Conservation (phyloP, 2,113 vertebrate species). For the Anolis carolinensis region DNA sequence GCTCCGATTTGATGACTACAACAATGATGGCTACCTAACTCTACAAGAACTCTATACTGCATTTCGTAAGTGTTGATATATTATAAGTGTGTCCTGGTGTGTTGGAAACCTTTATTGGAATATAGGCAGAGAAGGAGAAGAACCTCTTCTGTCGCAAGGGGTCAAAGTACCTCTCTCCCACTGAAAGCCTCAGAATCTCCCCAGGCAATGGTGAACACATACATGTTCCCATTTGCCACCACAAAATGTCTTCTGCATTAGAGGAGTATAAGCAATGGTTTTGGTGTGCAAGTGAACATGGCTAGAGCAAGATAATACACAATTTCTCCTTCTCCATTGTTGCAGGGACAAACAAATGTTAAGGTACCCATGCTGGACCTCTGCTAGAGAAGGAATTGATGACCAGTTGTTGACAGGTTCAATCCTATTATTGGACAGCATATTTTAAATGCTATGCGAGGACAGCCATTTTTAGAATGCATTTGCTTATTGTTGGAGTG, state of each 20-base stretch:
- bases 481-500: too few relatives aligned
- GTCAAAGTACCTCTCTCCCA: background rate
- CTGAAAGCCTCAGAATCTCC: background rate
- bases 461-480: too few relatives aligned
- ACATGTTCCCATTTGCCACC: background rate
- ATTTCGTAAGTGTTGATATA: constrained; percentile 86
- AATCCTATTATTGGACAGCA: too few relatives aligned
- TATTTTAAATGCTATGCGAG: too few relatives aligned
- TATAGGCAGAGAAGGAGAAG: background rate
- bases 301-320: background rate
- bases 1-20: constrained; percentile 93
- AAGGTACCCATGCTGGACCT: background rate
- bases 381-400: background rate
- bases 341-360: background rate
- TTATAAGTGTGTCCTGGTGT: too few relatives aligned
- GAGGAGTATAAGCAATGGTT: background rate
- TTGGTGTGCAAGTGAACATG: background rate
- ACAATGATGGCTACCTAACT: constrained; percentile 84
- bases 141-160: background rate
- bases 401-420: background rate
- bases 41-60: constrained; percentile 92
- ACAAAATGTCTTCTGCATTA: background rate
- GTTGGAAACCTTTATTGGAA: background rate
- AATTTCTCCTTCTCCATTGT: background rate
- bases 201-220: background rate